Evolutionary conservation across 2,113 vertebrate genomes (phyloP).

Genomic region (Cyprinodon brontotheroides): DNA sequence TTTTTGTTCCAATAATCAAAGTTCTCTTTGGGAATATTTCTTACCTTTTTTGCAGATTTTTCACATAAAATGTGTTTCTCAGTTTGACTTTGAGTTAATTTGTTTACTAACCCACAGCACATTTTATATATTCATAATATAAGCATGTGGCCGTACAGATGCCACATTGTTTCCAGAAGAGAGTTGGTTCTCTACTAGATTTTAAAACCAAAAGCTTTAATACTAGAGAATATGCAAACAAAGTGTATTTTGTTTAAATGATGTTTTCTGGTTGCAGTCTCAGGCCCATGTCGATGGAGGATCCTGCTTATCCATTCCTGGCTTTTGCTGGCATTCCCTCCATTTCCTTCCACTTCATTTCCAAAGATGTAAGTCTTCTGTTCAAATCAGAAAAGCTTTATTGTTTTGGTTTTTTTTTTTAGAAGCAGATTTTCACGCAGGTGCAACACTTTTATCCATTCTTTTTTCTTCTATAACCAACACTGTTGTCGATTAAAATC

Average conservation of each 20-base stretch:
- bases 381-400: not conserved
- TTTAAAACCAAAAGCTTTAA: not conserved
- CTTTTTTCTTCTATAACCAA: too few relatives aligned
- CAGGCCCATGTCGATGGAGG: constrained; percentile 81
- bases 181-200: not conserved
- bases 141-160: too few relatives aligned
- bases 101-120: too few relatives aligned
- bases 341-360: constrained; percentile 87
- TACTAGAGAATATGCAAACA: not conserved
- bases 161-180: not conserved
- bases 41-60: too few relatives aligned
- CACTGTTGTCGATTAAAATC: too few relatives aligned
- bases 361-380: constrained; percentile 54
- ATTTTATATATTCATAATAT: too few relatives aligned
- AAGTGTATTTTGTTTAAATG: too few relatives aligned
- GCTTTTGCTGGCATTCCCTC: constrained; percentile 90
- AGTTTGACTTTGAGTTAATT: too few relatives aligned
- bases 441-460: too few relatives aligned
- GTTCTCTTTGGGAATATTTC: too few relatives aligned
- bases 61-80: too few relatives aligned
- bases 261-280: constrained; percentile 60
- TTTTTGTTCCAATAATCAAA: too few relatives aligned
- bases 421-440: not conserved
- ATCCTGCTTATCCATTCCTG: constrained; percentile 89
- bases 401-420: not conserved